These are phyloP conservation scores for Macrosteles quadrilineatus DNA, from an alignment of 1,140 invertebrate species.

Conservation along the genomic window DNA sequence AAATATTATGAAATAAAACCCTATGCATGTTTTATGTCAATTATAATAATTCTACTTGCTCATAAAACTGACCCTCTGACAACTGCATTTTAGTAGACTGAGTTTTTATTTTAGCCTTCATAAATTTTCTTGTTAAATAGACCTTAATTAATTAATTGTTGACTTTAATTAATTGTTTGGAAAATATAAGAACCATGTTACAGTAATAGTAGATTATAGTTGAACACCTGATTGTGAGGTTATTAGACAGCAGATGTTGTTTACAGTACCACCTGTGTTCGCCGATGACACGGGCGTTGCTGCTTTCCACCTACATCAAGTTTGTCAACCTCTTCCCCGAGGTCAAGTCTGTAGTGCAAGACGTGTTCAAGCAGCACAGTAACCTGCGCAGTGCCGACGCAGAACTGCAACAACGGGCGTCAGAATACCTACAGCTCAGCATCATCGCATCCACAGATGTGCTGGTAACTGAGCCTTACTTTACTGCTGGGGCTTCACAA, in stretches of 20 bases:
- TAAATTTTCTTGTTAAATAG: too few relatives aligned
- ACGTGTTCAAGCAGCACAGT: constrained; percentile 94
- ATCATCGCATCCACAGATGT: constrained; percentile 97
- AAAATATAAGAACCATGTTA: too few relatives aligned
- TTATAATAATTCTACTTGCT: too few relatives aligned
- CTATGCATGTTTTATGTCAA: too few relatives aligned
- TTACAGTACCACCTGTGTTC: constrained; percentile 93
- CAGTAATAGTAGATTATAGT: background rate
- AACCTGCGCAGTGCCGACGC: constrained; percentile 97
- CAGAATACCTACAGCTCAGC: constrained; percentile 96
- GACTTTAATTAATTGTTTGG: too few relatives aligned
- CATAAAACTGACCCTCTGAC: too few relatives aligned
- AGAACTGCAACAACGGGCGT: constrained; percentile 96
- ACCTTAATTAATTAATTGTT: too few relatives aligned
- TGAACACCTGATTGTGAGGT: constrained; percentile 9
- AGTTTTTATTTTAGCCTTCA: too few relatives aligned
- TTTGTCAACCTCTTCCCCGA: constrained; percentile 99
- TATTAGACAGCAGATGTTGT: constrained; percentile 39
- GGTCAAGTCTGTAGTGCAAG: constrained; percentile 95
- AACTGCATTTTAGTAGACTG: too few relatives aligned
- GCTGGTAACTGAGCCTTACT: constrained; percentile 56
- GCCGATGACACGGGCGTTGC: constrained; percentile 89
- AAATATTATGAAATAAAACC: too few relatives aligned
- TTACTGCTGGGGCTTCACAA: too few relatives aligned
- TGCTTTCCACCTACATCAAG: constrained; percentile 99